Evolutionary conservation across 2,888 invertebrate species (phyloP).

Genomic region (Malthinus flaveolus): DNA sequence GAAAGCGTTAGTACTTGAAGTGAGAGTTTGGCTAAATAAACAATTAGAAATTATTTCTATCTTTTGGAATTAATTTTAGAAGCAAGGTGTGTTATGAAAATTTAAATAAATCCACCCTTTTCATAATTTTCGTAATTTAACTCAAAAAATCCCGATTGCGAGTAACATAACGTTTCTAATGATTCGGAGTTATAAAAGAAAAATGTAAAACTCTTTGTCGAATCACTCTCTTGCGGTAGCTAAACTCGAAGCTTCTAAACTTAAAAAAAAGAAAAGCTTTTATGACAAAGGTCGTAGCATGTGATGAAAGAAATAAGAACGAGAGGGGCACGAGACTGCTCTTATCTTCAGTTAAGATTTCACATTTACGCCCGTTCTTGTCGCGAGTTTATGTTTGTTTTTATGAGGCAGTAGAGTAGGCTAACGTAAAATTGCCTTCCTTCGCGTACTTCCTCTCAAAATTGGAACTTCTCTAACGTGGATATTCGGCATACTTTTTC

Average conservation of each 20-base stretch:
- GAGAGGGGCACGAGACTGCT: conserved; percentile 28
- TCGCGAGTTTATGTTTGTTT: conserved; percentile 39
- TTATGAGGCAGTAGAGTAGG: conserved; percentile 35
- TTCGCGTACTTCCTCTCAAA: conserved; percentile 30
- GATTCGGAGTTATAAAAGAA: conserved; percentile 2
- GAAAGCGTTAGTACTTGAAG: too few species aligned
- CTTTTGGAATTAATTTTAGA: too few species aligned
- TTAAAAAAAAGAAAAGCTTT: conserved; percentile 26
- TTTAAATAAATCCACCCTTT: too few species aligned
- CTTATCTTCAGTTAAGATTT: conserved; percentile 42
- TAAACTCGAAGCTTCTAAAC: conserved; percentile 23
- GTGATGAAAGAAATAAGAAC: conserved; percentile 32
- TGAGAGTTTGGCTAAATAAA: too few species aligned
- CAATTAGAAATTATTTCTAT: too few species aligned
- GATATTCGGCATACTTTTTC: conserved; percentile 20
- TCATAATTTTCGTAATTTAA: too few species aligned
- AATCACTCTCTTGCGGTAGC: conserved; percentile 28
- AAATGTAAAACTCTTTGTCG: conserved; percentile 1
- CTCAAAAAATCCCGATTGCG: not conserved
- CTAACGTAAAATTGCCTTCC: conserved; percentile 29
- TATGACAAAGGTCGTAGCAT: conserved; percentile 25
- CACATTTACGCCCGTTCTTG: conserved; percentile 40
- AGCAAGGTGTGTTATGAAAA: too few species aligned
- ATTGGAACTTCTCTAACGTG: conserved; percentile 27
- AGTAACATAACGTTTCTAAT: conserved; percentile 1